Conservation (phyloP, 1,140 invertebrate genomes). For the Penaeus chinensis region DNA sequence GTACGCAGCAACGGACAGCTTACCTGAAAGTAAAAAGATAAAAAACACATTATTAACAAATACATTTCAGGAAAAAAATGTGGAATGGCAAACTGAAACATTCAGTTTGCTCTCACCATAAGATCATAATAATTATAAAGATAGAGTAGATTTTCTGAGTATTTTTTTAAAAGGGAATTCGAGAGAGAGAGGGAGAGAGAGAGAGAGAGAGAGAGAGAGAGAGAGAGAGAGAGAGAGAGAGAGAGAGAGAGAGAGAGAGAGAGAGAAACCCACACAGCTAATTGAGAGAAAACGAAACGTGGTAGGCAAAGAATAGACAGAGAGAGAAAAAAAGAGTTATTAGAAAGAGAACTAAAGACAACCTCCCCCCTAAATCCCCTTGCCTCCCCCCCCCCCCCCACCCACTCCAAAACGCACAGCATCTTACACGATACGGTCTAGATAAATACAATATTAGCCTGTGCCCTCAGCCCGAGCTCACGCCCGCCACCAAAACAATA, state of each 20-base stretch:
- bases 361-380: no score
- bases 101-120: no score
- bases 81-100: no score
- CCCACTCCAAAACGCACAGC: not conserved
- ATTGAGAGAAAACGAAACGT: not conserved
- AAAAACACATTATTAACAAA: no score
- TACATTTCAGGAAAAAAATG: no score
- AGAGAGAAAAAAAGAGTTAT: not conserved
- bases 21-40: no score
- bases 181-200: not conserved
- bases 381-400: not conserved
- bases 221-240: constrained; percentile 22
- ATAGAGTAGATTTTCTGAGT: no score
- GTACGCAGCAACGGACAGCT: no score
- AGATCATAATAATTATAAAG: no score
- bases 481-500: constrained; percentile 44
- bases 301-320: not conserved
- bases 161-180: not conserved
- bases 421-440: not conserved
- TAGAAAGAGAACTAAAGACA: not conserved
- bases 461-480: not conserved
- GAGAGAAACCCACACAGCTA: constrained; percentile 5
- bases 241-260: constrained; percentile 32
- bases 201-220: not conserved
- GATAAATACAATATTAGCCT: not conserved